These are phyloP conservation scores for Apeira syringaria DNA, from an alignment of 2,888 invertebrate species.

Conservation along the genomic window DNA sequence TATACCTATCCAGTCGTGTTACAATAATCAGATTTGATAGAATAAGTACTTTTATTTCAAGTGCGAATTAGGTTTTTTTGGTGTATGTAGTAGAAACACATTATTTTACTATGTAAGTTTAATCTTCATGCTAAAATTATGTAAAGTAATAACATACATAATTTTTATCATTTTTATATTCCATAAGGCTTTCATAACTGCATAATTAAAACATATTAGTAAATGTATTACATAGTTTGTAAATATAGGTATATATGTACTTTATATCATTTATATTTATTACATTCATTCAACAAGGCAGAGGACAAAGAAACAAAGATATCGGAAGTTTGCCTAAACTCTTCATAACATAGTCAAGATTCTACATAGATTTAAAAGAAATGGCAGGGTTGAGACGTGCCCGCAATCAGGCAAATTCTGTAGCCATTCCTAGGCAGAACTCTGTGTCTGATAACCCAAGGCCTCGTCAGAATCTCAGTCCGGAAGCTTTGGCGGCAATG, in stretches of 20 bases:
- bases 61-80: no score
- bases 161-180: no score
- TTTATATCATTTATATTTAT: constrained; percentile 41
- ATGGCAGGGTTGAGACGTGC: constrained; percentile 73
- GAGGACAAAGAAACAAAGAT: constrained; percentile 36
- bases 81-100: no score
- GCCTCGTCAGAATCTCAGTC: constrained; percentile 69
- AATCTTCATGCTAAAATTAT: no score
- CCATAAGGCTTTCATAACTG: no score
- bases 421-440: constrained; percentile 69
- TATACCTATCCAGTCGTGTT: no score
- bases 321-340: constrained; percentile 21
- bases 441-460: constrained; percentile 71
- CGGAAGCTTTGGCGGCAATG: constrained; percentile 82
- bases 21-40: no score
- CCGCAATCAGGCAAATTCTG: constrained; percentile 69
- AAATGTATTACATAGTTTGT: not conserved
- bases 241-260: constrained; percentile 30
- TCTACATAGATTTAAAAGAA: constrained; percentile 37
- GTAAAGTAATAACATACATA: no score
- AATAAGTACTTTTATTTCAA: no score
- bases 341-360: constrained; percentile 31
- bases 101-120: no score
- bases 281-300: constrained; percentile 39
- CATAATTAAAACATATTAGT: no score